Base-by-base conservation (phyloP, 64 coral and sea anemone genomes). In the Porites australiensis region DNA sequence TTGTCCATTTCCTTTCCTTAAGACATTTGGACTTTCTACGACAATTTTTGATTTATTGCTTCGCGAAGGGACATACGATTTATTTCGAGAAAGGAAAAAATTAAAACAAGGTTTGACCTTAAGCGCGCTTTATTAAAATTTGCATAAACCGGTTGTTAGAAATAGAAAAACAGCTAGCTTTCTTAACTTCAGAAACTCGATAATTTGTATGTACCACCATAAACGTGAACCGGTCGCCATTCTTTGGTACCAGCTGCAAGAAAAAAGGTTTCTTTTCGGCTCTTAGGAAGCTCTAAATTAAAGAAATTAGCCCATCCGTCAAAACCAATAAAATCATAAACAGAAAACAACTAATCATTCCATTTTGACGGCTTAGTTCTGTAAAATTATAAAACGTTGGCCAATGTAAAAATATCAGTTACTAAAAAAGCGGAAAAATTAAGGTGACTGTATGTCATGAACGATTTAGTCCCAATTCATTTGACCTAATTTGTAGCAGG, bases 201-300 rank as follows among this genome's bases (percentile, higher is more conserved):
- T 13, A 19, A 52, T 84, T 84, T 84, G 61, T 84, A 69, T 84
- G 50, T 69, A 53, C 81, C 81, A 84, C 81, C 81, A 84, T 65
- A 23, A 50, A 50, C 46, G n/a, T 3, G 43, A 65, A 48, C 43
- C 8, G 61, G 18, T 83, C 49, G 55, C 18, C 13, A 83, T 62
- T 13, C 48, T 6, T 44, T 11, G 61, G 58, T 69, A 84, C 81
- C 81, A 69, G 81, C 63, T 68, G 12, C 19, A 11, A 14, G n/a
- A 60, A 83, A 15, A 50, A 46, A 83, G 27, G 27, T 37, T 37
- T 37, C 27, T 37, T 37, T 37, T 43, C 59, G 8, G 81, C 11
- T 21, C 52, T 8, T 9, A 22, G 50, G 65, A 12, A 69, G 44
- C 62, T 68, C 59, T 51, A 68, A 84, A 68, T 67, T 84, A 51